Percentiles rank a stretch among this genome's conserved stretches.
Conservation (phyloP, 1,140 invertebrate genomes). For the Thaumatotibia leucotreta region DNA sequence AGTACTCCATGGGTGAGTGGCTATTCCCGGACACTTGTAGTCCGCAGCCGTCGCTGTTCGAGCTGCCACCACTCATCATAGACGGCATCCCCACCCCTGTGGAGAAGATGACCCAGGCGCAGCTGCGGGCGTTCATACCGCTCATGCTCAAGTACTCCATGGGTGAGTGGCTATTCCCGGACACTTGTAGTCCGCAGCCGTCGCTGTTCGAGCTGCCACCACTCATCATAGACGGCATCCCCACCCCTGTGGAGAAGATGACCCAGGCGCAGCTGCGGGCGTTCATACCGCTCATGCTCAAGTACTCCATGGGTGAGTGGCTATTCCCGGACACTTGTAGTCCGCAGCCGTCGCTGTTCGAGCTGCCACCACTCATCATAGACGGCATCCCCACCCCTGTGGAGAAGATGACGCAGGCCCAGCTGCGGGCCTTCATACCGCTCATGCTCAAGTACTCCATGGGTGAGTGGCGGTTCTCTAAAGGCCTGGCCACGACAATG, state of each 20-base stretch:
- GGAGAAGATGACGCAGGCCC: too few relatives aligned
- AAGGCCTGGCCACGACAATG: too few relatives aligned
- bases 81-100: conserved; percentile 97
- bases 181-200: conserved; percentile 78
- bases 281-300: conserved; percentile 98
- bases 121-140: conserved; percentile 96
- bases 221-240: conserved; percentile 97
- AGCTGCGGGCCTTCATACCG: conserved; percentile 96
- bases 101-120: conserved; percentile 80
- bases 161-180: not conserved
- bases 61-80: conserved; percentile 89
- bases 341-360: too few relatives aligned
- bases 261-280: conserved; percentile 92
- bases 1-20: too few relatives aligned
- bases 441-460: conserved; percentile 99
- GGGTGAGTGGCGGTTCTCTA: too few relatives aligned
- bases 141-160: conserved; percentile 94
- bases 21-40: too few relatives aligned
- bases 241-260: conserved; percentile 84
- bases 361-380: too few relatives aligned
- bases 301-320: conserved; percentile 78
- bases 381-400: conserved; percentile 98
- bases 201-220: conserved; percentile 96
- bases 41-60: conserved; percentile 94
- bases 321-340: too few relatives aligned